phyloP scores from a whole-genome alignment of 2,113 vertebrate genomes.

The Oncorhynchus tshawytscha region DNA sequence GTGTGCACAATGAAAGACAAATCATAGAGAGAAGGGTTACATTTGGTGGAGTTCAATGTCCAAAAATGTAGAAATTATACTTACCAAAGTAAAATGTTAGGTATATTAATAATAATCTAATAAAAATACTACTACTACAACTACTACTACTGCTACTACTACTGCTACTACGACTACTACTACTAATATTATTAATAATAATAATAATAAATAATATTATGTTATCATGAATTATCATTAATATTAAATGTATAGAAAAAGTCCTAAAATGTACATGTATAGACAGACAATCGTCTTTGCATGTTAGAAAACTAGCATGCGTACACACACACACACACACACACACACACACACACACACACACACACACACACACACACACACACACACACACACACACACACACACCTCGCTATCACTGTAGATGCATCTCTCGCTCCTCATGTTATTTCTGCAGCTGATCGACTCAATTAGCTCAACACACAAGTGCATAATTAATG shows the following conservation, averaged over 20 bases:
- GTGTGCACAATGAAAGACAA: constrained; percentile 47
- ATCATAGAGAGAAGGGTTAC: background rate
- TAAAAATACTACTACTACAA: background rate
- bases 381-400: constrained; percentile 11
- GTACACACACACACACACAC: background rate
- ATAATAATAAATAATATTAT: background rate
- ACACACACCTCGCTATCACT: background rate
- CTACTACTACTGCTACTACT: constrained; percentile 15
- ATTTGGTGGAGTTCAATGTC: background rate
- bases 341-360: background rate
- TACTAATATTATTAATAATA: background rate
- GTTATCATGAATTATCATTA: too few species aligned
- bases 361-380: background rate
- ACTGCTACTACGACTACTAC: background rate
- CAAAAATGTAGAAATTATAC: constrained; percentile 4
- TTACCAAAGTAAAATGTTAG: background rate
- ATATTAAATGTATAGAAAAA: too few species aligned
- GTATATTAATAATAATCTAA: background rate
- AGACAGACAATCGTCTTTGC: background rate
- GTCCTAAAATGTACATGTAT: background rate
- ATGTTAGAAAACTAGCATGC: too few species aligned
- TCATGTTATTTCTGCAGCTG: constrained; percentile 46
- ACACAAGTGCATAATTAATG: constrained; percentile 62
- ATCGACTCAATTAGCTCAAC: constrained; percentile 61
- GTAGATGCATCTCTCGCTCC: background rate